Conservation (phyloP, 2,888 invertebrate species). For the Torymus texanus region DNA sequence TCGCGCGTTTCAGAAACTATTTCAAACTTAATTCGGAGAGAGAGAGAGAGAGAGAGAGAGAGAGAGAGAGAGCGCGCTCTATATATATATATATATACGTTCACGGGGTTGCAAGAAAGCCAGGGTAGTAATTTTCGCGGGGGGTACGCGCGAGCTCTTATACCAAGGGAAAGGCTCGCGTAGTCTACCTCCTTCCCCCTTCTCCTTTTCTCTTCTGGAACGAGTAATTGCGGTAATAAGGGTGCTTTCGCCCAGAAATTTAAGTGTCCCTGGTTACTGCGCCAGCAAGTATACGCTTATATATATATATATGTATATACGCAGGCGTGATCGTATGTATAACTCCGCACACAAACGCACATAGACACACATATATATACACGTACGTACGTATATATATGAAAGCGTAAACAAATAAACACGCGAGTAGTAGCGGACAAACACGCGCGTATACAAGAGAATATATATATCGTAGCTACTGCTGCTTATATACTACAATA, state of each 20-base stretch:
- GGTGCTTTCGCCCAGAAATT: constrained; percentile 56
- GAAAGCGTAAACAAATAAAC: not conserved
- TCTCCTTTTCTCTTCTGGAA: constrained; percentile 25
- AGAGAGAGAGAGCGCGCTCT: not conserved
- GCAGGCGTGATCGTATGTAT: not conserved
- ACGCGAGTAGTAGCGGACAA: no score
- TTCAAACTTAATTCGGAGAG: constrained; percentile 50
- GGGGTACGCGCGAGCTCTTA: constrained; percentile 34
- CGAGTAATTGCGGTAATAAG: constrained; percentile 58
- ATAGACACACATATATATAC: not conserved
- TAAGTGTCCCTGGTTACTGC: constrained; percentile 54
- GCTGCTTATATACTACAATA: no score
- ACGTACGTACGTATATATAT: not conserved
- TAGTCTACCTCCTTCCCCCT: not conserved
- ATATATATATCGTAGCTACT: no score
- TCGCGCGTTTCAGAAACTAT: constrained; percentile 44
- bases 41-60: not conserved
- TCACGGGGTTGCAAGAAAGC: constrained; percentile 42
- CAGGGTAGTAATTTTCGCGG: constrained; percentile 55
- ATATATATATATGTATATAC: not conserved
- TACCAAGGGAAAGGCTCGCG: constrained; percentile 2
- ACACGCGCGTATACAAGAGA: no score
- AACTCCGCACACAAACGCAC: no score
- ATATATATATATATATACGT: constrained; percentile 2
- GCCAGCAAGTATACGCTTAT: not conserved